Evolutionary conservation across 2,888 invertebrate genomes (phyloP).

Genomic region (Ophion ventricosus): DNA sequence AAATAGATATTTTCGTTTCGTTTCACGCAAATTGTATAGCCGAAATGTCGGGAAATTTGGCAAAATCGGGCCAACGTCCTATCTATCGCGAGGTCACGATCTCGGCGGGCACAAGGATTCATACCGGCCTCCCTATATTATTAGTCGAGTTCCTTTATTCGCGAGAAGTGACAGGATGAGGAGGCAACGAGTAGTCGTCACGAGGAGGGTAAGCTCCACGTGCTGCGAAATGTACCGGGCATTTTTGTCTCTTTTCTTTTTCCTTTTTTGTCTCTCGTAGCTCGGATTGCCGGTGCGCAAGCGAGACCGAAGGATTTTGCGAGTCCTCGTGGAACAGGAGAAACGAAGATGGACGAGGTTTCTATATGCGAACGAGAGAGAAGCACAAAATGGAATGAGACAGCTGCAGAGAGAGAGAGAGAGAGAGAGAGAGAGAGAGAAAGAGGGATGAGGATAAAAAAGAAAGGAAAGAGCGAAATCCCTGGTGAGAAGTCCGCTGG

Average conservation of each 20-base stretch:
- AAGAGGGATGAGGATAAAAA: conserved; percentile 54
- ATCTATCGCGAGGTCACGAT: conserved; percentile 23
- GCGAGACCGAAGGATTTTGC: conserved; percentile 41
- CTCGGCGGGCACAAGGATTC: background rate
- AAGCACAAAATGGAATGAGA: no score
- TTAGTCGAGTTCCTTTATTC: conserved; percentile 1
- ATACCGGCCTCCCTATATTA: background rate
- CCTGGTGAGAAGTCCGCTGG: conserved; percentile 66
- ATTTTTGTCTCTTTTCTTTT: background rate
- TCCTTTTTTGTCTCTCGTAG: conserved; percentile 6
- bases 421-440: background rate
- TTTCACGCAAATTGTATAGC: background rate
- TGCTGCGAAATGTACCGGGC: conserved; percentile 11
- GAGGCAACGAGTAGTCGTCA: background rate
- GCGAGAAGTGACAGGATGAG: background rate
- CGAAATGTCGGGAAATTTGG: conserved; percentile 17
- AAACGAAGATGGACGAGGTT: background rate
- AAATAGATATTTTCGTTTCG: no score
- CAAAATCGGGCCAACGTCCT: conserved; percentile 35
- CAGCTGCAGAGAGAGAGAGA: no score
- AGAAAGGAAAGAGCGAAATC: conserved; percentile 60
- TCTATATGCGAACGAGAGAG: background rate
- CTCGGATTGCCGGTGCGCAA: conserved; percentile 27
- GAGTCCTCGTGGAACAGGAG: conserved; percentile 12
- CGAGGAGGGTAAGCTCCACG: conserved; percentile 25